Conservation (phyloP, 1,140 invertebrate species). For the Globodera ellingtonae region DNA sequence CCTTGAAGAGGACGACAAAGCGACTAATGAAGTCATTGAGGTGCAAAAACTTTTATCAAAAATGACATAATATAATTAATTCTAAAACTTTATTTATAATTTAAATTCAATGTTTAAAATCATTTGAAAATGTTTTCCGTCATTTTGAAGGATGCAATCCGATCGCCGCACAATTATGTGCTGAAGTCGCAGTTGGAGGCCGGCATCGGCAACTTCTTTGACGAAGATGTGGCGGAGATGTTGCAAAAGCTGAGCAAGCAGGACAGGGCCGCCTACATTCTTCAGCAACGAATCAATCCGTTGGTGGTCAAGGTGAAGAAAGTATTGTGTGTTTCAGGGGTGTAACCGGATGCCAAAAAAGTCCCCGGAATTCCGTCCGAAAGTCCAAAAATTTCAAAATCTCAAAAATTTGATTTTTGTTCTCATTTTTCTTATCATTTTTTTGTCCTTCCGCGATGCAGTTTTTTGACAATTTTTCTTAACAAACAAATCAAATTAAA, state of each 20-base stretch:
- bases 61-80: too few relatives aligned
- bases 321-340: too few relatives aligned
- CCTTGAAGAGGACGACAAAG: conserved; percentile 3
- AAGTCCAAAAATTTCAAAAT: not conserved
- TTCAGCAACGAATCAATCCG: conserved; percentile 9
- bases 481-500: not conserved
- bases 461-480: not conserved
- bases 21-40: conserved; percentile 6
- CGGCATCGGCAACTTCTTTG: conserved; percentile 20
- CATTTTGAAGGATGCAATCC: not conserved
- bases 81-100: too few relatives aligned
- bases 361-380: not conserved
- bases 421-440: too few relatives aligned
- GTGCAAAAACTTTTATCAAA: not conserved
- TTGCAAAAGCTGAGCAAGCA: conserved; percentile 13
- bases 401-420: too few relatives aligned
- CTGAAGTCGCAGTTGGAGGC: conserved; percentile 14
- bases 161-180: conserved; percentile 10
- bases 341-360: not conserved
- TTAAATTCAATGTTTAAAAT: too few relatives aligned
- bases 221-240: conserved; percentile 12
- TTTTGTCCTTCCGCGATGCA: not conserved
- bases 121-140: not conserved
- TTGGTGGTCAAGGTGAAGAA: conserved; percentile 15
- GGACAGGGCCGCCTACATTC: conserved; percentile 17